A percentile compares a stretch with the other conserved stretches of the same genome.
phyloP scores from a whole-genome alignment of 2,888 invertebrate genomes.

The Meiosimyza platycephala region DNA sequence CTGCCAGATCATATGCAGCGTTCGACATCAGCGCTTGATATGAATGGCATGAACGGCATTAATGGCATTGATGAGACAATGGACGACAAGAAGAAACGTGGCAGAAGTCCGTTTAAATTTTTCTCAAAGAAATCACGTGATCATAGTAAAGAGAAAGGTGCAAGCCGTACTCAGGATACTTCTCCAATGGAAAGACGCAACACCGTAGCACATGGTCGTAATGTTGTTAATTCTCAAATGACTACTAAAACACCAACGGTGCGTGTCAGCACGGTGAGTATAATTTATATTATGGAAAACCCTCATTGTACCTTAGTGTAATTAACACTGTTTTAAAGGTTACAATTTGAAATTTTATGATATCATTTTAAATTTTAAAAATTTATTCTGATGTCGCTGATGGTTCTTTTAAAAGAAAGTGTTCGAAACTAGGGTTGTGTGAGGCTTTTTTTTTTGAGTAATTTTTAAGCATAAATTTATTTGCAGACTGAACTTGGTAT shows the following conservation, averaged over 20 bases:
- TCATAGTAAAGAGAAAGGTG: slow-evolving; percentile 74
- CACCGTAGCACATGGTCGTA: slow-evolving; percentile 68
- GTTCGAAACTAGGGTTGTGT: neutral
- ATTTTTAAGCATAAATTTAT: neutral
- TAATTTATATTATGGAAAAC: neutral
- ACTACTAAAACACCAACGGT: slow-evolving; percentile 68
- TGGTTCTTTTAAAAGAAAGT: neutral
- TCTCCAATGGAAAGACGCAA: slow-evolving; percentile 64
- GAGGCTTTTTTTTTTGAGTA: neutral
- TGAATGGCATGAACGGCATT: slow-evolving; percentile 62
- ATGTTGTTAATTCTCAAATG: slow-evolving; percentile 68
- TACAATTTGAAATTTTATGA: too few relatives aligned
- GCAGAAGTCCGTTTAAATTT: slow-evolving; percentile 93
- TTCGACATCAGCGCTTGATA: slow-evolving; percentile 81
- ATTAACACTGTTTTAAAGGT: too few relatives aligned
- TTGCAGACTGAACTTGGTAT: slow-evolving; percentile 57
- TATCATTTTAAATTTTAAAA: too few relatives aligned
- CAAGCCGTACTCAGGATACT: slow-evolving; percentile 55
- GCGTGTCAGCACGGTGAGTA: slow-evolving; percentile 65
- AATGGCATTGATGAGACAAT: slow-evolving; percentile 72
- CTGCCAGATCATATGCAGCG: slow-evolving; percentile 72
- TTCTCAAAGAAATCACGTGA: slow-evolving; percentile 83
- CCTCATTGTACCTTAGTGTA: neutral
- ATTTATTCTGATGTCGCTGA: too few relatives aligned
- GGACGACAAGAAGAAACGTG: slow-evolving; percentile 80